Conservation (phyloP, 2,113 vertebrate genomes). For the Oceanodroma tethys region DNA sequence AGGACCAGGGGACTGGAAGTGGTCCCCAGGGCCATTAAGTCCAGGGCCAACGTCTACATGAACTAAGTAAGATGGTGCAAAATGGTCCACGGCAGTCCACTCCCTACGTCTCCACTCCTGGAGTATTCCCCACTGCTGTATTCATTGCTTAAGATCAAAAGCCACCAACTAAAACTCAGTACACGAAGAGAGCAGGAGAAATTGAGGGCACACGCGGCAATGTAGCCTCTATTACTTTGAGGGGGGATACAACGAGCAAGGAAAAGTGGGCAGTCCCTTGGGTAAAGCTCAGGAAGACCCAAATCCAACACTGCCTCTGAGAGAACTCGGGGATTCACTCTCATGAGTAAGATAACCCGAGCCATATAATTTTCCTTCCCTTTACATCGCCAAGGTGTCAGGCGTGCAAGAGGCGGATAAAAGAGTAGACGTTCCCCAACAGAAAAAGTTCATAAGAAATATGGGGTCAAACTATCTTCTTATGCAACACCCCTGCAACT, state of each 20-base stretch:
- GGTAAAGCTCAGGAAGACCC: background rate
- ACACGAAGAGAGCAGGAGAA: background rate
- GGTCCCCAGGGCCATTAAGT: background rate
- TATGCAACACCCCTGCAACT: background rate
- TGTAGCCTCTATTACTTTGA: accelerated
- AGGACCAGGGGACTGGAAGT: background rate
- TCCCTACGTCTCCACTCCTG: background rate
- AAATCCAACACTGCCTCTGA: background rate
- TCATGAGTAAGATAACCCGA: accelerated
- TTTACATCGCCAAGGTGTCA: accelerated
- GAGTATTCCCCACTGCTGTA: accelerated
- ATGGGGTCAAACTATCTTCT: background rate
- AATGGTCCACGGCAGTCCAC: background rate
- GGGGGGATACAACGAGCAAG: background rate
- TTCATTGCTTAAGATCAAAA: background rate
- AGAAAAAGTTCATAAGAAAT: background rate
- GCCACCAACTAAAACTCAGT: accelerated
- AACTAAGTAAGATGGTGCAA: accelerated
- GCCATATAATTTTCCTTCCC: accelerated
- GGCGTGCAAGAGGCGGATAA: accelerated
- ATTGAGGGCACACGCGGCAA: background rate
- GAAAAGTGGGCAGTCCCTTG: accelerated
- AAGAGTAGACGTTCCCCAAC: background rate
- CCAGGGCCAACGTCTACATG: background rate
- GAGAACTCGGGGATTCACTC: background rate